Conservation (phyloP, 2,113 vertebrate species). For the Nipponia nippon region DNA sequence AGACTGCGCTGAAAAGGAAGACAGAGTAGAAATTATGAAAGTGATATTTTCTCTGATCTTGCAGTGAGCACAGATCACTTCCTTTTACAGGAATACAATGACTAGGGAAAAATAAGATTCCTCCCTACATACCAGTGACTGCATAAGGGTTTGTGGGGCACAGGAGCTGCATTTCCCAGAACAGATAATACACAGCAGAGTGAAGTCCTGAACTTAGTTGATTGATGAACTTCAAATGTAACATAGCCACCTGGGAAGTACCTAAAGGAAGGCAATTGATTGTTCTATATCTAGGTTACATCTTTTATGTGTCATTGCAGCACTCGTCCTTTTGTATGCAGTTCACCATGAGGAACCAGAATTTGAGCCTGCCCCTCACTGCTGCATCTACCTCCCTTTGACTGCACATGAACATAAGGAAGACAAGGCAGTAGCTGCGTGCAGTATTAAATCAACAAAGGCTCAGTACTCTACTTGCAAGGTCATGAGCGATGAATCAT, state of each 20-base stretch:
- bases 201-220: not conserved
- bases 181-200: too few species aligned
- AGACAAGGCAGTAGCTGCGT: not conserved
- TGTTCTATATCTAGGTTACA: not conserved
- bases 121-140: not conserved
- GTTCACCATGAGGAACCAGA: not conserved
- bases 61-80: not conserved
- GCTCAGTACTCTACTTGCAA: not conserved
- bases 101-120: not conserved
- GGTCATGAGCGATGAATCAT: not conserved
- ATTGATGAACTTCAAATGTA: not conserved
- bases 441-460: not conserved
- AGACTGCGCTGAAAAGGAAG: not conserved
- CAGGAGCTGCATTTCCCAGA: not conserved
- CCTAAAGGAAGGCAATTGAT: not conserved
- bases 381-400: not conserved
- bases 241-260: not conserved
- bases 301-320: not conserved
- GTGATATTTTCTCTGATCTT: not conserved
- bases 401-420: not conserved
- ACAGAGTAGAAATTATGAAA: not conserved
- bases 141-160: not conserved
- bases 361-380: not conserved
- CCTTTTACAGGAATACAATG: not conserved
- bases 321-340: not conserved